Percentiles rank a stretch among this genome's conserved stretches.
These are phyloP conservation scores for Perccottus glenii DNA, from an alignment of 2,113 vertebrate species.

Conservation along the genomic window DNA sequence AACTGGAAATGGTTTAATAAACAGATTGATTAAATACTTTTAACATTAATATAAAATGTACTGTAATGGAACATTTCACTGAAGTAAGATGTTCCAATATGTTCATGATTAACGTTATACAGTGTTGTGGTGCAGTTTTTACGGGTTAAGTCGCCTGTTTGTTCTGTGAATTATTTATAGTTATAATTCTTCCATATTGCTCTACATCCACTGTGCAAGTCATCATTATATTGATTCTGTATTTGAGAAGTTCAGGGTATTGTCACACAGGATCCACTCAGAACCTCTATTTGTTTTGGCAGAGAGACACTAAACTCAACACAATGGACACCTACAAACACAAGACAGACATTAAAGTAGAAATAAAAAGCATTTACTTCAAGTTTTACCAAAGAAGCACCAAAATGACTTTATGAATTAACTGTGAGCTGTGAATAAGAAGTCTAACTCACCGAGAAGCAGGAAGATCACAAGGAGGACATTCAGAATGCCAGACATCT, in stretches of 20 bases:
- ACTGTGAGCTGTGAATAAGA: neutral
- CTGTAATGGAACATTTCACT: no score
- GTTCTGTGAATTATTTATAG: no score
- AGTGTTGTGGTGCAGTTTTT: no score
- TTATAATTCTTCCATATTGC: no score
- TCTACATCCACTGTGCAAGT: no score
- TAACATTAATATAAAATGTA: no score
- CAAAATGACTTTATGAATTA: conserved; percentile 3
- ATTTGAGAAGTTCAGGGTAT: conserved; percentile 44
- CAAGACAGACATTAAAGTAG: neutral
- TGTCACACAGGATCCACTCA: conserved; percentile 48
- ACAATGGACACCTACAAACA: conserved; percentile 27
- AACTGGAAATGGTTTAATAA: no score
- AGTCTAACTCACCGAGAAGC: conserved; percentile 26
- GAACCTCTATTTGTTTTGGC: neutral
- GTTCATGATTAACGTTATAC: no score
- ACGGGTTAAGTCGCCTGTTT: no score
- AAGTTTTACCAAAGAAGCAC: conserved; percentile 15
- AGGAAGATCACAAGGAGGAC: conserved; percentile 19
- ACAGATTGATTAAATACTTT: no score
- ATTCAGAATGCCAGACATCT: conserved; percentile 14
- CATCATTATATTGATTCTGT: accelerated
- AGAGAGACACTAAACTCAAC: neutral
- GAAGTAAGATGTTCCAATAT: no score
- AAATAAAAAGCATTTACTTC: neutral